phyloP scores from a whole-genome alignment of 2,888 invertebrate genomes.

The Harpagoxenus sublaevis region DNA sequence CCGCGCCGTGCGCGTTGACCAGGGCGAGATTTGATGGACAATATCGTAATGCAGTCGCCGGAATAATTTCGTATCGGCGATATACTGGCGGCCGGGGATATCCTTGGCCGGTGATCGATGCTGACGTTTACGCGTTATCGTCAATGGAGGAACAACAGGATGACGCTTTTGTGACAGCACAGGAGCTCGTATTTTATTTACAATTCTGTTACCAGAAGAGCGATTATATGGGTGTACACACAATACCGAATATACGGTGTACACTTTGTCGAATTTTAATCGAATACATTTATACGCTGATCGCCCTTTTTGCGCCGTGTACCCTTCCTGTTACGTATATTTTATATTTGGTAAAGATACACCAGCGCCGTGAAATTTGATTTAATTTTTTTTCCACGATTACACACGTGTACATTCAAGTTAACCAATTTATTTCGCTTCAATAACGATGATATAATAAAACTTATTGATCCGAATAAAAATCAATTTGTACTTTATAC shows the following conservation, averaged over 20 bases:
- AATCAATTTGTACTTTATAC: conserved; percentile 28
- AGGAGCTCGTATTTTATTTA: conserved; percentile 45
- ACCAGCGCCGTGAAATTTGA: conserved; percentile 15
- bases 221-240: conserved; percentile 29
- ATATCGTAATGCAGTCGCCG: conserved; percentile 54
- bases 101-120: conserved; percentile 48
- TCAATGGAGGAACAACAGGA: conserved; percentile 23
- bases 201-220: conserved; percentile 27
- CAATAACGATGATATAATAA: conserved; percentile 41
- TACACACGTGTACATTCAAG: conserved; percentile 23
- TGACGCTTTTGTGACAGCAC: conserved; percentile 35
- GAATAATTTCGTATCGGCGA: conserved; percentile 44
- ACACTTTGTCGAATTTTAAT: conserved; percentile 44
- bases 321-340: neutral
- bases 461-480: conserved; percentile 38
- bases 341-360: conserved; percentile 32
- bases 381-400: conserved; percentile 14
- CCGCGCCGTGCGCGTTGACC: conserved; percentile 8
- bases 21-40: conserved; percentile 53
- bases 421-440: conserved; percentile 39
- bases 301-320: neutral
- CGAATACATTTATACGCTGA: conserved; percentile 19
- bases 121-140: conserved; percentile 47
- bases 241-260: no score
- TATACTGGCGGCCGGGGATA: conserved; percentile 27